These are phyloP conservation scores for Plagodis dolabraria DNA, from an alignment of 2,888 invertebrate genomes.

Conservation along the genomic window DNA sequence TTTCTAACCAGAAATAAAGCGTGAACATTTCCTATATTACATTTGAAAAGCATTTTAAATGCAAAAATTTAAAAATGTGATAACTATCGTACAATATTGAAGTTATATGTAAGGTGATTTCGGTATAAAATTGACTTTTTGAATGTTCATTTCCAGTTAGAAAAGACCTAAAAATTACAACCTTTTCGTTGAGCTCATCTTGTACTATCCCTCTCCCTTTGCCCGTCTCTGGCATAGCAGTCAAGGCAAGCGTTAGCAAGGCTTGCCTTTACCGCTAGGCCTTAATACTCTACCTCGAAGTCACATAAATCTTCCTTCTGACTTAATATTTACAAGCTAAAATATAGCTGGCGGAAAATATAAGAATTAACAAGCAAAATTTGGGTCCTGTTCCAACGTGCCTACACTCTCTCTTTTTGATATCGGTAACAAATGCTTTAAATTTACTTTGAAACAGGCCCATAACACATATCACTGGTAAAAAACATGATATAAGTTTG, in stretches of 20 bases:
- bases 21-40: not conserved
- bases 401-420: not conserved
- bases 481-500: slow-evolving; percentile 56
- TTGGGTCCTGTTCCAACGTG: slow-evolving; percentile 6
- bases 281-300: slow-evolving; percentile 65
- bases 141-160: slow-evolving; percentile 23
- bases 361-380: slow-evolving; percentile 8
- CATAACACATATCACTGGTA: slow-evolving; percentile 22
- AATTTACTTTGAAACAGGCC: slow-evolving; percentile 4
- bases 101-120: not conserved
- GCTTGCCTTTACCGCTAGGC: slow-evolving; percentile 79
- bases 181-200: slow-evolving; percentile 64
- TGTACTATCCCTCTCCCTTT: slow-evolving; percentile 57
- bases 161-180: slow-evolving; percentile 44
- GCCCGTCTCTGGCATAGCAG: slow-evolving; percentile 72
- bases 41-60: not conserved
- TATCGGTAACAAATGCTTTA: too few relatives aligned
- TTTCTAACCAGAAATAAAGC: slow-evolving; percentile 39
- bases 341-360: slow-evolving; percentile 29
- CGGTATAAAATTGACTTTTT: not conserved
- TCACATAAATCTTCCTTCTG: slow-evolving; percentile 41
- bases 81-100: too few relatives aligned
- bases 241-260: slow-evolving; percentile 62
- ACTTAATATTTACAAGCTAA: slow-evolving; percentile 50
- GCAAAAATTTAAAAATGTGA: not conserved